Evolutionary conservation across 2,113 vertebrate species (phyloP).

Genomic region (Ceratotherium simum): DNA sequence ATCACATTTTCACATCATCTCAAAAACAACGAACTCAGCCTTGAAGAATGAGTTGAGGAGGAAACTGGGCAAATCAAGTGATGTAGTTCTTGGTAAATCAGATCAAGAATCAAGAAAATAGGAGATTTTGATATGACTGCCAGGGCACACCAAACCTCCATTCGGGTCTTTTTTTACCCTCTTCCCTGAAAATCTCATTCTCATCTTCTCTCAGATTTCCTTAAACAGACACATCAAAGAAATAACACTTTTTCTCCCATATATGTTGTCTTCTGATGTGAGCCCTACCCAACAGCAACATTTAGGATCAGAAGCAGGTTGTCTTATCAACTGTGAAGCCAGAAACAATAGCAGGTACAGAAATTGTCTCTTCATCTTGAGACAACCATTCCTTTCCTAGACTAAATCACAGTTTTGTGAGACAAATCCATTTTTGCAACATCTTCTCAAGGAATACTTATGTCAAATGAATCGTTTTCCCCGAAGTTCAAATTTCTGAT

Average conservation of each 20-base stretch:
- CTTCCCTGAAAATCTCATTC: neutral
- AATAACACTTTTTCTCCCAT: neutral
- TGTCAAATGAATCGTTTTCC: neutral
- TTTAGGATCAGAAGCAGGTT: neutral
- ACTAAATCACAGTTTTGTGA: neutral
- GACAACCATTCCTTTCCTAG: neutral
- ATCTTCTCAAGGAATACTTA: neutral
- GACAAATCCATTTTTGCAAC: neutral
- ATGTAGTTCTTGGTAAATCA: neutral
- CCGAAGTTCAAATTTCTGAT: neutral
- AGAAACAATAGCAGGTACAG: neutral
- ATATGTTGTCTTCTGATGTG: rapidly evolving
- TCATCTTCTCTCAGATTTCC: neutral
- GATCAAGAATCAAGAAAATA: neutral
- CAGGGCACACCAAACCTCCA: rapidly evolving
- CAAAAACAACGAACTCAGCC: neutral
- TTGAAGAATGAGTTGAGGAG: neutral
- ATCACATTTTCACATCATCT: constrained; percentile 38
- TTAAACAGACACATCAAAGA: neutral
- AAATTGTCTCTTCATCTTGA: neutral
- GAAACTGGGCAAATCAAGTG: neutral
- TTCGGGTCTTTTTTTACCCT: too few species aligned
- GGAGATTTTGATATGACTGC: rapidly evolving
- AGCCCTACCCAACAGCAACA: rapidly evolving
- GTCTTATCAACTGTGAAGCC: neutral